Percentiles rank a stretch among this genome's conserved stretches.
phyloP scores from a whole-genome alignment of 2,113 vertebrate species.

The Campylomormyrus tamandua region DNA sequence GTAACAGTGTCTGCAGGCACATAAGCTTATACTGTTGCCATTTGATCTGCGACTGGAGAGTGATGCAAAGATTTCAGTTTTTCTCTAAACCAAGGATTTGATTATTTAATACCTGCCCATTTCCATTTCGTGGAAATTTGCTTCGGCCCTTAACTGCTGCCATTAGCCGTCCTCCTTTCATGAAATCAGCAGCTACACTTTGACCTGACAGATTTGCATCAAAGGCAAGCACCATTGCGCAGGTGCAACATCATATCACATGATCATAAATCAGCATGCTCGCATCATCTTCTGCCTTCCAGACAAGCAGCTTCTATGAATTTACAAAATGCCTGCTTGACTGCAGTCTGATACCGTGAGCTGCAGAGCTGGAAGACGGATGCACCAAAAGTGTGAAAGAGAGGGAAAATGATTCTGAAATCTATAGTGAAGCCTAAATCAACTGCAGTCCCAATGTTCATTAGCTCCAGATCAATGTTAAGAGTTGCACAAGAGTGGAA shows the following conservation, averaged over 20 bases:
- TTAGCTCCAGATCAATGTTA: constrained; percentile 22
- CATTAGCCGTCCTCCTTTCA: background rate
- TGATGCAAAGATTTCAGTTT: background rate
- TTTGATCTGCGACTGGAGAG: background rate
- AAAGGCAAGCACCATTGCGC: background rate
- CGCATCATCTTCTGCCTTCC: background rate
- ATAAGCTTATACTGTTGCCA: background rate
- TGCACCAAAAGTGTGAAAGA: background rate
- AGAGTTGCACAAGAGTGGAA: constrained; percentile 23
- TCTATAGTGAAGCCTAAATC: background rate
- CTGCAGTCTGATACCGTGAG: background rate
- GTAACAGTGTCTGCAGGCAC: background rate
- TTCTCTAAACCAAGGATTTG: background rate
- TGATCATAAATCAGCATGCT: background rate
- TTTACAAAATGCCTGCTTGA: background rate
- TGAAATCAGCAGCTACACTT: background rate
- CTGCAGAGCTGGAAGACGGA: background rate
- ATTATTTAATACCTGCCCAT: background rate
- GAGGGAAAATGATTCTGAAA: background rate
- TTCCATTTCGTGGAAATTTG: background rate
- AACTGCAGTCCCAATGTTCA: background rate
- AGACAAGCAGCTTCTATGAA: background rate
- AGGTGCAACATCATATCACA: background rate
- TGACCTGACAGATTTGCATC: background rate
- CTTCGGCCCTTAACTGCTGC: background rate